phyloP scores from a whole-genome alignment of 2,797 vertebrate species.

The Lacerta viridis region DNA sequence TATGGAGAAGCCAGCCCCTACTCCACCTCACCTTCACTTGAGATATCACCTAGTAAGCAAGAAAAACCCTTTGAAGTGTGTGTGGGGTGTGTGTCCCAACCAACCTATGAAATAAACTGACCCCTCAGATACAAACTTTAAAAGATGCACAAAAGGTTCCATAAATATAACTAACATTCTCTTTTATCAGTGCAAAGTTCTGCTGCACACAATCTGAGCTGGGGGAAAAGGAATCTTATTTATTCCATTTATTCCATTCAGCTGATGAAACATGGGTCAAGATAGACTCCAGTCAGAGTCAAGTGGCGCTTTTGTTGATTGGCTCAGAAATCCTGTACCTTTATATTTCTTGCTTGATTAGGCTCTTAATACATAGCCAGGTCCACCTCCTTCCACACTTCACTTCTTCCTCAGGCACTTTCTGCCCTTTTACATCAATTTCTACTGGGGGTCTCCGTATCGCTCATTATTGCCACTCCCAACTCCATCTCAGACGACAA shows the following conservation, averaged over 20 bases:
- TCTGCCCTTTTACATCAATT: not conserved
- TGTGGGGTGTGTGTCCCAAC: not conserved
- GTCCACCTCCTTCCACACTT: conserved; percentile 17
- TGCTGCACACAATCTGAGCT: conserved; percentile 9
- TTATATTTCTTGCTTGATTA: conserved; percentile 15
- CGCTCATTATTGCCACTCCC: not conserved
- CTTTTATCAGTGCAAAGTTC: not conserved
- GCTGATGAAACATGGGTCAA: not conserved
- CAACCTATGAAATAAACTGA: conserved; percentile 20
- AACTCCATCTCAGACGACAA: not conserved
- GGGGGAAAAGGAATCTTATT: not conserved
- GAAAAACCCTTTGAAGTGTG: conserved; percentile 15
- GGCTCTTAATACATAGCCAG: not conserved
- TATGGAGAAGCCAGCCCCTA: not conserved
- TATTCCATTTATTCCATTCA: conserved; percentile 44
- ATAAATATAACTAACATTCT: conserved; percentile 27
- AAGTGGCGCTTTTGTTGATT: conserved; percentile 26
- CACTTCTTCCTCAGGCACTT: conserved; percentile 19
- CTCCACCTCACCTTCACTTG: not conserved
- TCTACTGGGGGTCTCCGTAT: not conserved
- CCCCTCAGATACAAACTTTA: conserved; percentile 40
- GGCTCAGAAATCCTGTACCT: conserved; percentile 11
- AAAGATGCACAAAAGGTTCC: conserved; percentile 28
- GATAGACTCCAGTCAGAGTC: not conserved
- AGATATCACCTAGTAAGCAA: no score